phyloP scores from a whole-genome alignment of 2,797 vertebrate genomes.

The Pagetopsis macropterus region DNA sequence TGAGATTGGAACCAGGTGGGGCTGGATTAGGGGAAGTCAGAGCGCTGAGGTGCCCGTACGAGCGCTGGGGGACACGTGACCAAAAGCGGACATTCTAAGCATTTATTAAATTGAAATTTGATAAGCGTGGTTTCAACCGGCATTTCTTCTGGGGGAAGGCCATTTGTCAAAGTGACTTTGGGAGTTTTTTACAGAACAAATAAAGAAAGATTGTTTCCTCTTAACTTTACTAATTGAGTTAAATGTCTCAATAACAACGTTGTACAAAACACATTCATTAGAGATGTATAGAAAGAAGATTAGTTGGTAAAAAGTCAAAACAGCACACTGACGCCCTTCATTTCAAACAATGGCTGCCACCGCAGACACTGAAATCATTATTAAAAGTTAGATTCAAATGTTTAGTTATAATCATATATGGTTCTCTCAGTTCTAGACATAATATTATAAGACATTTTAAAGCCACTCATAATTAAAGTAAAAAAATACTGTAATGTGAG shows the following conservation, averaged over 20 bases:
- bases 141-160: background rate
- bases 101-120: conserved; percentile 52
- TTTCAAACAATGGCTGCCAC: background rate
- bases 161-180: conserved; percentile 30
- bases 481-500: no score
- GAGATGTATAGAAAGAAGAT: background rate
- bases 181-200: conserved; percentile 25
- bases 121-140: conserved; percentile 38
- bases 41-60: conserved; percentile 19
- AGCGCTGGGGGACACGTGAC: conserved; percentile 43
- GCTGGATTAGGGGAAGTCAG: conserved; percentile 37
- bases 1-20: conserved; percentile 74
- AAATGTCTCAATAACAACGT: conserved; percentile 5
- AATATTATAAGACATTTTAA: no score
- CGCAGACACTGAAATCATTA: background rate
- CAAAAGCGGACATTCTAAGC: conserved; percentile 31
- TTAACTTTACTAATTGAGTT: background rate
- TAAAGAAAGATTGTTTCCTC: conserved; percentile 4
- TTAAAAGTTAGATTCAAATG: background rate
- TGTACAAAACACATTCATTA: conserved; percentile 1
- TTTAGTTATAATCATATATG: background rate
- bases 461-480: no score
- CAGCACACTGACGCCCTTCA: background rate
- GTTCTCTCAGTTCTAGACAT: no score
- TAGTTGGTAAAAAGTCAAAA: background rate